Conservation (phyloP, 2,888 invertebrate genomes). For the Gisinianus flammeolus region DNA sequence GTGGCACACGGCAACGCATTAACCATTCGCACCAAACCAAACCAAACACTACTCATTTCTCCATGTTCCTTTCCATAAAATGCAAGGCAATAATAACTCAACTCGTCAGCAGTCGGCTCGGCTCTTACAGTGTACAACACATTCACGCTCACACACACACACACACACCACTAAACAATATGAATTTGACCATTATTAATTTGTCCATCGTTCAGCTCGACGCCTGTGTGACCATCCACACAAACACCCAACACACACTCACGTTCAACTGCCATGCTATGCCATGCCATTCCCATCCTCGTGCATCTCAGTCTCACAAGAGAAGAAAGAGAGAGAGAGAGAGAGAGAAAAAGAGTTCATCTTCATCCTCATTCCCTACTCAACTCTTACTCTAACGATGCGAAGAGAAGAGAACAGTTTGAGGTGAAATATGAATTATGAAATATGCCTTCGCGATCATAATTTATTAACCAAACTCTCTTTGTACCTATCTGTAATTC, state of each 20-base stretch:
- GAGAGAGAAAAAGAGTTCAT: background rate
- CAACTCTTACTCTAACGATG: background rate
- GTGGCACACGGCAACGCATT: background rate
- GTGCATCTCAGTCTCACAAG: no score
- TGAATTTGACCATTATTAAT: conserved; percentile 15
- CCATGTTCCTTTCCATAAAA: background rate
- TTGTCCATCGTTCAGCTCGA: background rate
- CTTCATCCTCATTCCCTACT: background rate
- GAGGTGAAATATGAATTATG: no score
- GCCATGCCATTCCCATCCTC: no score
- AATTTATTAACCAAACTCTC: background rate
- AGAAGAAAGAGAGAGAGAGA: no score
- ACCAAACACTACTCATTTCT: background rate
- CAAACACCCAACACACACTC: no score
- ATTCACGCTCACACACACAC: background rate
- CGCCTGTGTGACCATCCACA: no score
- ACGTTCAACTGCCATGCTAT: no score
- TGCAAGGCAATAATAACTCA: background rate
- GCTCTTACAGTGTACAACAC: background rate
- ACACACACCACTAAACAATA: background rate
- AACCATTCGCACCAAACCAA: background rate
- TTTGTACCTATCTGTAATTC: background rate
- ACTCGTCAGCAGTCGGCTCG: background rate
- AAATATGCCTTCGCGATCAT: background rate
- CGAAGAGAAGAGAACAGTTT: conserved; percentile 1